Evolutionary conservation across 2,797 vertebrate species (phyloP), one percentile per base, ranked within the genome.

Genomic region (Lacerta viridis): DNA sequence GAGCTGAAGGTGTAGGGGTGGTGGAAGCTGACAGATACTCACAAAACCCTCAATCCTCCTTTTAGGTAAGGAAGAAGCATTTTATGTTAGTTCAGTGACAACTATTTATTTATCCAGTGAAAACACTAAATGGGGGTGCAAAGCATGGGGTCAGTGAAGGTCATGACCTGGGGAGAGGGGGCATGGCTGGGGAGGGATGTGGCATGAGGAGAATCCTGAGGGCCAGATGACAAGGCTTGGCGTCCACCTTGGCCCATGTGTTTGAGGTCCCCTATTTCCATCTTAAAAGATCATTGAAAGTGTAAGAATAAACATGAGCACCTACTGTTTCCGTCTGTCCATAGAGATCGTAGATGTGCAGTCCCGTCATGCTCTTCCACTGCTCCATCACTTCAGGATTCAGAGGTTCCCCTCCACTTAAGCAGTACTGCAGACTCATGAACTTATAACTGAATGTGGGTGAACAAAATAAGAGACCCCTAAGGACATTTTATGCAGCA

Each of bases 271-370:
- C 43, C 25, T 50, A 46, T 15, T 36, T 8, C 36, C 20, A 17
- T 74, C 33, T 18, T 36, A 33, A 18, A 74, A 74, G 17, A 39
- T 18, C 61, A 18, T 72, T 33, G 71, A 72, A 72, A 29, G 15
- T 6, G 1, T 55, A 1, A 33, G 46, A 18, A 8, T 8, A 29
- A 0, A 79, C 1, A 6, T 75, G 3, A 2, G 50, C 61, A 95
- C 84, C 69, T 97, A 98, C 98, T 71, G 87, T 95, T 96, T 98
- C 98, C 7, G 98, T 98, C 94, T 98, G 98, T n/a, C 98, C 98
- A 1, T 98, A 98, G 18, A 97, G 78, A 90, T 98, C 98, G 18
- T 92, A 87, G 92, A 98, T 98, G 88, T 97, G 93, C 87, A 98
- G 86, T 46, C 98, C 98, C 0, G 97, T 98, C 78, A 94, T 91